Percentiles rank a stretch among this genome's conserved stretches.
Evolutionary conservation across 2,888 invertebrate species (phyloP).

Genomic region (Piscicola geometra): DNA sequence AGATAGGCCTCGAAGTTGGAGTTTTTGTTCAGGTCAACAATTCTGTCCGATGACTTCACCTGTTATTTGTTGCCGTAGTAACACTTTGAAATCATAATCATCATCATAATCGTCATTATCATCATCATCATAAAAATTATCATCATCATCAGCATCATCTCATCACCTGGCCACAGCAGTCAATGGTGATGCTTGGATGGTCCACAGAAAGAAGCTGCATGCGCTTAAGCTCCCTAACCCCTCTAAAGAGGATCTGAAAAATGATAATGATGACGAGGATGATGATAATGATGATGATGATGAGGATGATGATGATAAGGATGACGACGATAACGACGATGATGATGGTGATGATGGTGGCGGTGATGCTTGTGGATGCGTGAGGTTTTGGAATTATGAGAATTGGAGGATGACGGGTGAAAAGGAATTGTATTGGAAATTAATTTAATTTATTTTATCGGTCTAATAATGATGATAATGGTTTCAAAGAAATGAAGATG

Average conservation of each 20-base stretch:
- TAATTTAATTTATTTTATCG: too few species aligned
- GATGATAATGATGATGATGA: too few species aligned
- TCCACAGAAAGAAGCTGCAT: constrained; percentile 44
- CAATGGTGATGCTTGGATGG: constrained; percentile 43
- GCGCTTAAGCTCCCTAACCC: constrained; percentile 44
- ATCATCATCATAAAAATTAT: too few species aligned
- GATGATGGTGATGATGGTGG: not conserved
- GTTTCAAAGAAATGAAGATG: constrained; percentile 7
- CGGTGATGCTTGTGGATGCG: not conserved
- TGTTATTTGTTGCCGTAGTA: too few species aligned
- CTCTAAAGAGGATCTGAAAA: constrained; percentile 46
- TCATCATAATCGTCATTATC: too few species aligned
- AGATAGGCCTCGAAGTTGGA: constrained; percentile 43
- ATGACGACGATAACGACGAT: not conserved
- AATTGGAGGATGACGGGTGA: too few species aligned
- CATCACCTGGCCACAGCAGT: constrained; percentile 40
- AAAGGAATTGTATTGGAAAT: too few species aligned
- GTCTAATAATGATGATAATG: too few species aligned
- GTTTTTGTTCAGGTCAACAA: constrained; percentile 42
- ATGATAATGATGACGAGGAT: not conserved
- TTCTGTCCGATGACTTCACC: constrained; percentile 29
- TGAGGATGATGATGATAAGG: too few species aligned
- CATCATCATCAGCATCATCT: not conserved
- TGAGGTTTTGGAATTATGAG: too few species aligned
- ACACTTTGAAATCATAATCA: too few species aligned